Evolutionary conservation across 2,797 vertebrate genomes (phyloP).

Genomic region (Carapus acus): DNA sequence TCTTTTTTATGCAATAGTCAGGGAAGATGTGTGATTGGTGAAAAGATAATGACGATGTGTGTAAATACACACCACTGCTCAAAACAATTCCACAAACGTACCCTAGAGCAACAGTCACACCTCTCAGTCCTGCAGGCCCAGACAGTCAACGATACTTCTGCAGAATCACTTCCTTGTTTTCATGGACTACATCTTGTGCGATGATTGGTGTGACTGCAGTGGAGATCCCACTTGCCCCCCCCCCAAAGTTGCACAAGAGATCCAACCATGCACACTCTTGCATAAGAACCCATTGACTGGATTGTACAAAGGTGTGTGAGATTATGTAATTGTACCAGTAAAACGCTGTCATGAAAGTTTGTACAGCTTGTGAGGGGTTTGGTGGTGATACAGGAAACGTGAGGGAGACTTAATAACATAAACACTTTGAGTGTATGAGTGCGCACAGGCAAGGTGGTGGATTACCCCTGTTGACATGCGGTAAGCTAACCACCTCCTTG

Average conservation of each 20-base stretch:
- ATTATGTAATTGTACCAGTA: not conserved
- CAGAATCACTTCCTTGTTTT: constrained; percentile 55
- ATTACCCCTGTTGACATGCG: constrained; percentile 8
- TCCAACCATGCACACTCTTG: constrained; percentile 1
- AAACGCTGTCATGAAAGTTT: constrained; percentile 19
- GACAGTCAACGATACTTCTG: not conserved
- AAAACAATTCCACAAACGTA: constrained; percentile 37
- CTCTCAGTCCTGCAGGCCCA: constrained; percentile 17
- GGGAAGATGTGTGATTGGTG: constrained; percentile 35
- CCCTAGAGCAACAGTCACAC: constrained; percentile 21
- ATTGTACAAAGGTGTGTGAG: constrained; percentile 2
- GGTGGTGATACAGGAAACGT: constrained; percentile 46
- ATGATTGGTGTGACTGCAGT: not conserved
- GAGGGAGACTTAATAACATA: constrained; percentile 3
- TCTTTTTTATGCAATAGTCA: not conserved
- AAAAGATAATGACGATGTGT: constrained; percentile 44
- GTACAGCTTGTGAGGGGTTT: not conserved
- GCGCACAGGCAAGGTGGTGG: not conserved
- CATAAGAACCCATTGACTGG: constrained; percentile 9
- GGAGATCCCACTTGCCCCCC: too few relatives aligned
- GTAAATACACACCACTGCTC: constrained; percentile 51
- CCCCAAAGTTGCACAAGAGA: constrained; percentile 23
- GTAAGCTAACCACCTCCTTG: constrained; percentile 4
- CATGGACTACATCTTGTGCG: constrained; percentile 28
- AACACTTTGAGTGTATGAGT: constrained; percentile 12